These are phyloP conservation scores for Luffia ferchaultella DNA, from an alignment of 2,888 invertebrate species.

Conservation along the genomic window DNA sequence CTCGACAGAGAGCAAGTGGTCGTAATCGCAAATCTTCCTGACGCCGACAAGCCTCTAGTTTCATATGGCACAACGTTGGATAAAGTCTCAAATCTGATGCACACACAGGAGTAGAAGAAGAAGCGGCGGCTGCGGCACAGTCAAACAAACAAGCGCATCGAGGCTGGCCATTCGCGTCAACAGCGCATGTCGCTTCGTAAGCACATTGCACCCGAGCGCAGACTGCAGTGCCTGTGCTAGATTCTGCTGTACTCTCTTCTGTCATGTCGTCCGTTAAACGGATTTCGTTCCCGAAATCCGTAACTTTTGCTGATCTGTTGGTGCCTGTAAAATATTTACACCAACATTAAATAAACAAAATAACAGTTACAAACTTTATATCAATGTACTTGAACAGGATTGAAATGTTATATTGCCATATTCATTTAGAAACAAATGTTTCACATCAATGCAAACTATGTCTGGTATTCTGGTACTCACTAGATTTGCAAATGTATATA, in stretches of 20 bases:
- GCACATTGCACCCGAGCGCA: conserved; percentile 85
- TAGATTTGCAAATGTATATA: no score
- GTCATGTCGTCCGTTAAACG: conserved; percentile 29
- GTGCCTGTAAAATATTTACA: conserved; percentile 21
- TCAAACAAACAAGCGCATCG: conserved; percentile 81
- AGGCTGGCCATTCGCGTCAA: conserved; percentile 60
- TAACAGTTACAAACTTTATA: no score
- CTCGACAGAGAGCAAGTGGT: conserved; percentile 83
- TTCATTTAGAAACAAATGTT: no score
- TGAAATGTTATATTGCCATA: no score
- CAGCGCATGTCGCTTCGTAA: conserved; percentile 85
- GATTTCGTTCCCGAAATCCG: conserved; percentile 43
- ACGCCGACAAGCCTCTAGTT: conserved; percentile 82
- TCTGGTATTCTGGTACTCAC: no score
- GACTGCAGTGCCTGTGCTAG: conserved; percentile 65
- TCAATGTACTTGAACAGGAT: no score
- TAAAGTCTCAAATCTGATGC: conserved; percentile 84
- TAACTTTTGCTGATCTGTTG: conserved; percentile 33
- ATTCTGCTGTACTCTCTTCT: conserved; percentile 34
- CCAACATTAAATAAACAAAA: not conserved
- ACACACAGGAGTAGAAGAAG: conserved; percentile 74
- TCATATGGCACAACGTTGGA: conserved; percentile 84
- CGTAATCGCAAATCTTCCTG: conserved; percentile 81
- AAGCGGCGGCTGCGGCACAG: conserved; percentile 69
- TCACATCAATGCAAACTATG: no score